phyloP scores from a whole-genome alignment of 2,797 vertebrate genomes.

The Xerus rutilus region DNA sequence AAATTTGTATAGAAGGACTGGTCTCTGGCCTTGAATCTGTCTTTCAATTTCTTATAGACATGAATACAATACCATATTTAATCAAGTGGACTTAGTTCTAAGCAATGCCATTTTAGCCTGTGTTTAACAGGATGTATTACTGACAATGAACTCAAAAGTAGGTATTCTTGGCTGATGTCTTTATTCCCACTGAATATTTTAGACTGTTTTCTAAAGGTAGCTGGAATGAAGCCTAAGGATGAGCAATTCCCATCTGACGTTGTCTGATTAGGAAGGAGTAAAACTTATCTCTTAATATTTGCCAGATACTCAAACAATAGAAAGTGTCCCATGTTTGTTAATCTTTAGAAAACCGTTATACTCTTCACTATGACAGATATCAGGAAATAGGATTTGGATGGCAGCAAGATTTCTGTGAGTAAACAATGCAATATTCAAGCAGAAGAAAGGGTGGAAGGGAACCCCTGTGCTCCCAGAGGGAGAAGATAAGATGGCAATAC shows the following conservation, averaged over 20 bases:
- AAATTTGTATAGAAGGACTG: neutral
- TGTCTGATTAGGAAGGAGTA: neutral
- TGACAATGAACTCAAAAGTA: constrained; percentile 4
- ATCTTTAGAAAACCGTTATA: constrained; percentile 3
- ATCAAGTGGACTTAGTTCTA: neutral
- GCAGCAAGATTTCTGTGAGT: neutral
- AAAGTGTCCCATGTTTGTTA: neutral
- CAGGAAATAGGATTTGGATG: neutral
- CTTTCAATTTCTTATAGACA: constrained; percentile 25
- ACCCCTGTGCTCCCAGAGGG: neutral
- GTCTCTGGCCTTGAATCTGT: neutral
- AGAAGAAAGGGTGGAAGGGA: neutral
- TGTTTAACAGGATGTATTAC: constrained; percentile 11
- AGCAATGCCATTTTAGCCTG: neutral
- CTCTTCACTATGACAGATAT: constrained; percentile 16
- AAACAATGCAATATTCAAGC: neutral
- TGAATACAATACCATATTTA: constrained; percentile 10
- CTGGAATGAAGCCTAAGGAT: neutral
- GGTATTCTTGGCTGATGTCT: neutral
- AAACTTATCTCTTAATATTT: neutral
- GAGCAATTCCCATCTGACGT: neutral
- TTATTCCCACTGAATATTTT: neutral
- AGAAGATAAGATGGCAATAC: neutral
- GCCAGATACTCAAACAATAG: neutral
- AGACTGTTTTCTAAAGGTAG: neutral